Evolutionary conservation across 2,113 vertebrate genomes (phyloP), one percentile per base, ranked within the genome.

Genomic region (Odocoileus hemionus): DNA sequence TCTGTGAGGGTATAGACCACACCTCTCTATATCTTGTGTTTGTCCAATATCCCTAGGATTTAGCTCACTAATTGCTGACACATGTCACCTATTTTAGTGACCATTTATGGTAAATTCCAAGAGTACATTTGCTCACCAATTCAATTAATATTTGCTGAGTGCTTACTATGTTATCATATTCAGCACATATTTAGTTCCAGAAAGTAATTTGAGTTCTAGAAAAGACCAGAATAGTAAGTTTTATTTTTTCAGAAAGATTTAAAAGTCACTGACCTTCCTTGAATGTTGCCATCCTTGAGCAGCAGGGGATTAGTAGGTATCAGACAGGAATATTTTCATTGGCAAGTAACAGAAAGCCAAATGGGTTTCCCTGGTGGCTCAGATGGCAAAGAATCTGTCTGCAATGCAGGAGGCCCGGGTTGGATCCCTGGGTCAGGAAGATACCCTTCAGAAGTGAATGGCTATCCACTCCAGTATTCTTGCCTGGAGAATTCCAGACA

Each of bases 181-280:
- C 67, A 89, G 19, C 8, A 11, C 4, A 78, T 89, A 80, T 6
- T 50, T 7, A 52, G 26, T 67, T 84, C 84, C 47, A 79, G 55
- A 84, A 94, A 61, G 93, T 79, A 54, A 78, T 60, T 50, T 79
- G 79, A 95, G 26, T 92, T 60, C 26, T 57, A 80, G 33, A 52
- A 94, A 90, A 91, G n/a, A 7, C 19, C 25, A 2, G 1, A 89
- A 47, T 54, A 80, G 74, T 83, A 61, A 3, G 15, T 92, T 80
- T 52, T 16, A 43, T 26, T 76, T 43, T 43, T 43, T 4, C 19
- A 58, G 76, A 76, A 26, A 67, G n/a, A 0, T 89, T 55, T 93
- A 57, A 39, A 91, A 86, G 28, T 93, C 74, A 79, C 11, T 86
- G 39, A 39, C 4, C 17, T 39, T 95, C 39, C 50, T 2, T 55